phyloP scores from a whole-genome alignment of 2,113 vertebrate species.

The Lagenorhynchus albirostris region DNA sequence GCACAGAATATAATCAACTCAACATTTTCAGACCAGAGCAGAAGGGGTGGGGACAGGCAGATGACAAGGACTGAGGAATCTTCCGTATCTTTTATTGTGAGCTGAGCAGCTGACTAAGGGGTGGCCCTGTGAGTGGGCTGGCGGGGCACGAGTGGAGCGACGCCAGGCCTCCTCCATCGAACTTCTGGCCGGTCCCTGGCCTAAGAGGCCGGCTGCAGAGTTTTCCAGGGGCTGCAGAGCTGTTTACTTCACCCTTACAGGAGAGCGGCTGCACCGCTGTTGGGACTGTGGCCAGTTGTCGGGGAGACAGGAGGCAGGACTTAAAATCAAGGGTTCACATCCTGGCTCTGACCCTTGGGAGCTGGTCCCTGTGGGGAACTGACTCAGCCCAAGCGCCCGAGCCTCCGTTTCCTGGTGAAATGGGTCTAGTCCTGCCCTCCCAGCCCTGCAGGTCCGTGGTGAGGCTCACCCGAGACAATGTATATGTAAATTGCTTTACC shows the following conservation, averaged over 20 bases:
- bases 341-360: neutral
- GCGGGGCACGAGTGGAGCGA: fast-evolving
- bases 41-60: neutral
- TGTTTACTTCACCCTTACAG: neutral
- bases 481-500: neutral
- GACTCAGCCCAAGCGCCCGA: neutral
- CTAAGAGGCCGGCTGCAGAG: neutral
- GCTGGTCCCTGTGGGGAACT: neutral
- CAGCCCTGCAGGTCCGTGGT: neutral
- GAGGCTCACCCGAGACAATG: neutral
- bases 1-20: conserved; percentile 70
- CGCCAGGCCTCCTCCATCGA: neutral
- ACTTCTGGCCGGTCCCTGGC: neutral
- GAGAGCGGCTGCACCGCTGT: fast-evolving
- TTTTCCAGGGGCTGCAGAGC: neutral
- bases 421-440: neutral
- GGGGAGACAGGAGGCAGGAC: neutral
- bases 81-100: neutral
- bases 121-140: neutral
- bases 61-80: neutral
- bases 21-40: conserved; percentile 55
- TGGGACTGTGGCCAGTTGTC: neutral
- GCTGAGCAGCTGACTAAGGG: neutral
- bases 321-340: neutral
- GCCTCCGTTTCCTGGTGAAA: neutral